phyloP scores from a whole-genome alignment of 2,113 vertebrate genomes.

The Cygnus buccinator region DNA sequence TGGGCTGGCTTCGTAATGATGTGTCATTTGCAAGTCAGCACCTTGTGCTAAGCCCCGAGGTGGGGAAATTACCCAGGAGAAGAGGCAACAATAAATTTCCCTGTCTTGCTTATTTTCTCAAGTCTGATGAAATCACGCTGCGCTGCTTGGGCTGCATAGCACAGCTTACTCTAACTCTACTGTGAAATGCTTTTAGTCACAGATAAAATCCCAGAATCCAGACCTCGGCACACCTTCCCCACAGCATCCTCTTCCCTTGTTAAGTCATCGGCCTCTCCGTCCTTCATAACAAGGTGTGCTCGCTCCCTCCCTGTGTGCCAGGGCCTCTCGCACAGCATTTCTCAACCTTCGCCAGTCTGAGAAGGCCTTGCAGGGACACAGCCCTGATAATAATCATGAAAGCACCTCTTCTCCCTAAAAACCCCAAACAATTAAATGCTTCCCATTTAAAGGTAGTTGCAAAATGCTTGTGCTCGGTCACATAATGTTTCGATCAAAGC shows the following conservation, averaged over 20 bases:
- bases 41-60: constrained; percentile 55
- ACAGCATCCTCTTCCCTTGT: constrained; percentile 53
- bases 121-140: constrained; percentile 57
- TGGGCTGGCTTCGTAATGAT: constrained; percentile 44
- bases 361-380: constrained; percentile 2
- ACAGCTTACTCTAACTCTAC: background rate
- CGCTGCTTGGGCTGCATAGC: constrained; percentile 4
- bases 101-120: constrained; percentile 34
- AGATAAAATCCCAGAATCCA: constrained; percentile 16
- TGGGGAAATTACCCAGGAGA: constrained; percentile 60
- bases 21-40: constrained; percentile 71
- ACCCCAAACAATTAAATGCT: background rate
- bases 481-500: background rate
- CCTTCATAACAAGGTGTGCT: constrained; percentile 20
- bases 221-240: constrained; percentile 45
- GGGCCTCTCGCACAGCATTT: constrained; percentile 39
- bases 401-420: constrained; percentile 24
- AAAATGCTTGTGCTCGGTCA: background rate
- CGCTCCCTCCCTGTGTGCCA: background rate
- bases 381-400: constrained; percentile 10
- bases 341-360: constrained; percentile 37
- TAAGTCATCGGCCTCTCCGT: background rate
- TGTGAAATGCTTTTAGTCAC: constrained; percentile 53
- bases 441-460: constrained; percentile 25
- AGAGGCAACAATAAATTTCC: constrained; percentile 50